Evolutionary conservation across 2,888 invertebrate genomes (phyloP).

Genomic region (Agrilus mali): DNA sequence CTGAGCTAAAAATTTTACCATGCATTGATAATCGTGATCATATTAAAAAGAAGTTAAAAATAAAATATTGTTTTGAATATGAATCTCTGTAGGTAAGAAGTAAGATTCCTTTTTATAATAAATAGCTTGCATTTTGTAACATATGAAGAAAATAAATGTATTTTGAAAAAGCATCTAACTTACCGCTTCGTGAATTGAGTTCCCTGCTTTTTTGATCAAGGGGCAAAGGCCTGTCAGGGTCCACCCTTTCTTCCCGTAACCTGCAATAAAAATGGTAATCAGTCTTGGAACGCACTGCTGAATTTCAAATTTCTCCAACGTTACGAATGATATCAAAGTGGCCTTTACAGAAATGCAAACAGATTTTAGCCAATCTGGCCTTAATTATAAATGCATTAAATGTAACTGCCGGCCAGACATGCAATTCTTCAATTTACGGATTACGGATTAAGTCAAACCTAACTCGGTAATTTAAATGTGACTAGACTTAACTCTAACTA

Average conservation of each 20-base stretch:
- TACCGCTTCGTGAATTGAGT: slow-evolving; percentile 78
- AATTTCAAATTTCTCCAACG: too few species aligned
- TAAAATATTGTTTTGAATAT: too few species aligned
- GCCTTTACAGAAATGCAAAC: slow-evolving; percentile 6
- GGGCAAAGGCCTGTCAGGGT: slow-evolving; percentile 68
- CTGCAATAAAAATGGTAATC: slow-evolving; percentile 43
- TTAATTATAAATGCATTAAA: slow-evolving; percentile 34
- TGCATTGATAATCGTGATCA: too few species aligned
- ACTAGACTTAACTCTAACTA: not conserved
- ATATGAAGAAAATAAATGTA: too few species aligned
- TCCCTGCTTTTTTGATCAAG: slow-evolving; percentile 76
- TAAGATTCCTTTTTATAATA: too few species aligned
- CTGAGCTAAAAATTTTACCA: too few species aligned
- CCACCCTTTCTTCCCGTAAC: slow-evolving; percentile 78
- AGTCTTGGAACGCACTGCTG: slow-evolving; percentile 12
- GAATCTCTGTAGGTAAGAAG: too few species aligned
- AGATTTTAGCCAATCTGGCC: slow-evolving; percentile 22
- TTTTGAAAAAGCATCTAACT: slow-evolving; percentile 23
- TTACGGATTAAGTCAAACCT: too few species aligned
- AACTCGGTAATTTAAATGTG: not conserved
- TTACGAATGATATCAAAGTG: too few species aligned
- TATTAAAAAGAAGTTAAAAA: too few species aligned
- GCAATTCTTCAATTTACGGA: slow-evolving; percentile 28
- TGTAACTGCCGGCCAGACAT: slow-evolving; percentile 20
- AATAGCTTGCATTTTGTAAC: too few species aligned